phyloP scores from a whole-genome alignment of 2,888 invertebrate genomes.

The Pilophorus perplexus region DNA sequence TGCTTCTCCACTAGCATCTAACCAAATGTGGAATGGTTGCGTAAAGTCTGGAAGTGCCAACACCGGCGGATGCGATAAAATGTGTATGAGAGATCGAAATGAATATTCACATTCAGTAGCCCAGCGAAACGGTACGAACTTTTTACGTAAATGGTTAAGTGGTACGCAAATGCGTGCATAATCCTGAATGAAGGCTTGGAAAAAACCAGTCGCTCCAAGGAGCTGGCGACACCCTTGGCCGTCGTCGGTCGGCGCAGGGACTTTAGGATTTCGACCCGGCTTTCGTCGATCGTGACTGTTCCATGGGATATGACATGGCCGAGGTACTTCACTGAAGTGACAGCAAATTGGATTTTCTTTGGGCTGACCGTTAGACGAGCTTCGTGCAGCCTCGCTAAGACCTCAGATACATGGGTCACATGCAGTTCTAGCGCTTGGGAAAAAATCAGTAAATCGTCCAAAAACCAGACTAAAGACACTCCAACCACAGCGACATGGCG shows the following conservation, averaged over 20 bases:
- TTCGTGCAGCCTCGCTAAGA: neutral
- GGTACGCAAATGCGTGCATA: neutral
- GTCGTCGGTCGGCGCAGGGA: neutral
- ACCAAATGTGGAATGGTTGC: neutral
- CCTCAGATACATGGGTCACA: neutral
- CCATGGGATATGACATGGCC: neutral
- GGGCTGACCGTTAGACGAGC: neutral
- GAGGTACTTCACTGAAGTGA: neutral
- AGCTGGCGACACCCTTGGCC: neutral
- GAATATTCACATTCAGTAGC: neutral
- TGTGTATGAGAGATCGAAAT: neutral
- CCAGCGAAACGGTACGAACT: neutral
- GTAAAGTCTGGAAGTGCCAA: neutral
- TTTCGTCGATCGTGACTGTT: neutral
- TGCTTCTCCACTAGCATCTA: neutral
- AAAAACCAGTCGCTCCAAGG: too few species aligned
- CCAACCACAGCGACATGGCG: too few species aligned
- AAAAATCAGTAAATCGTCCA: neutral
- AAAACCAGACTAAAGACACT: neutral
- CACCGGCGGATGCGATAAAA: neutral
- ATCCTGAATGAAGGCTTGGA: neutral
- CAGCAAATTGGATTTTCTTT: neutral
- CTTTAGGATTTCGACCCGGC: neutral
- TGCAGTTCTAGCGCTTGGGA: neutral
- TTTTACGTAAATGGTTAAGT: neutral